A percentile compares a stretch with the other conserved stretches of the same genome.
These are phyloP conservation scores for Apamea crenata DNA, from an alignment of 2,888 invertebrate genomes.

Conservation along the genomic window DNA sequence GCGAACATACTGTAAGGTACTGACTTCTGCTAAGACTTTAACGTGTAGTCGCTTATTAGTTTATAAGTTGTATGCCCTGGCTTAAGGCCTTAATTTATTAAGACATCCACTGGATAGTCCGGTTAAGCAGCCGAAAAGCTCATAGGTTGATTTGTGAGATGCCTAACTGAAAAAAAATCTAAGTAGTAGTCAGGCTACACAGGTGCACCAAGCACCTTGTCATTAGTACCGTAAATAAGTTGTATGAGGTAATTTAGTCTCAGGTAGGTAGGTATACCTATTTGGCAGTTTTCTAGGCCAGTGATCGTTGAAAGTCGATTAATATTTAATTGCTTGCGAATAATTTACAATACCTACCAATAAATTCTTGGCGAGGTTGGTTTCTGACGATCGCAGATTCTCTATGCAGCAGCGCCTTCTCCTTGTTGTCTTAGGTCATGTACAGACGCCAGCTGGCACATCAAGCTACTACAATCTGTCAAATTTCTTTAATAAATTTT, in stretches of 20 bases:
- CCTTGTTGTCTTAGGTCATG: background rate
- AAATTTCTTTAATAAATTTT: no score
- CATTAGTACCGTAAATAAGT: background rate
- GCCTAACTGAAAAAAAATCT: background rate
- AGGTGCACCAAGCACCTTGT: background rate
- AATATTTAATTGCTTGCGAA: constrained; percentile 1
- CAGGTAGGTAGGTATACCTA: no score
- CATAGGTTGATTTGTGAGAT: background rate
- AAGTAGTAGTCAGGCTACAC: background rate
- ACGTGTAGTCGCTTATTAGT: background rate
- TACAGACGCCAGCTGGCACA: no score
- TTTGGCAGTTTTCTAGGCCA: background rate
- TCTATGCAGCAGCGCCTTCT: background rate
- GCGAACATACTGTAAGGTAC: no score
- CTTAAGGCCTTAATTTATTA: background rate
- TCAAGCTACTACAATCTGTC: no score
- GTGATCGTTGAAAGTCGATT: background rate
- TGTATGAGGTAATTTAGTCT: background rate
- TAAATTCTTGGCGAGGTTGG: background rate
- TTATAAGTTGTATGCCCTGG: background rate
- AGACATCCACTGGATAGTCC: no score
- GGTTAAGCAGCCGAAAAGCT: background rate
- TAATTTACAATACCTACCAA: background rate
- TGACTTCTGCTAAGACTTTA: no score
- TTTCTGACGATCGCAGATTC: background rate